Evolutionary conservation across 2,888 invertebrate species (phyloP), one percentile per base, ranked within the genome.

Genomic region (Metalampra italica): DNA sequence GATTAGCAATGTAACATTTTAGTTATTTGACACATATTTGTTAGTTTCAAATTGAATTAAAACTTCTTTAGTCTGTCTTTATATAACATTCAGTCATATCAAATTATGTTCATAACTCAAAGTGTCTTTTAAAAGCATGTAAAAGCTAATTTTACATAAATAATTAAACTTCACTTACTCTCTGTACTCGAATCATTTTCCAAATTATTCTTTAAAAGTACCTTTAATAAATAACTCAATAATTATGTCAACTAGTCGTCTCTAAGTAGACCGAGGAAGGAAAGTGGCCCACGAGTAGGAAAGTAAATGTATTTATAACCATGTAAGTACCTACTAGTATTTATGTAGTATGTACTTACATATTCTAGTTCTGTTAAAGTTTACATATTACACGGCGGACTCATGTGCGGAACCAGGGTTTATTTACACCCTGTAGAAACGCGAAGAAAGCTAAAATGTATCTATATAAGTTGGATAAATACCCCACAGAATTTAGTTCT

Each of bases 281-380:
- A 79, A 78, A 85, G 82, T 86, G 82, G 48, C 55, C 54, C 46
- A 37, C 40, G 45, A 45, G 48, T 11, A 61, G 58, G 68, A 69
- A 71, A 70, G 69, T 59, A 58, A 68, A 59, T 59, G 69, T 74
- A 82, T 80, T 75, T 82, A 82, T 82, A 78, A 68, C 62, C 62
- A 3, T 14, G 29, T 45, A 34, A 45, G 44, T 42, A 14, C n/a
- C n/a, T n/a, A n/a, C 14, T 9, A 8, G 32, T 5, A 32, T 2
- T 32, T 8, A 22, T 22, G 22, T 22, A 32, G 32, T 32, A 32
- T 7, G 8, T 32, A 39, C 34, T n/a, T 22, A 13, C 7, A 29
- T 22, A 32, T 46, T 30, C 9, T 2, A 40, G 15, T 44, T 3
- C 22, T 52, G 50, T 51, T 51, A 53, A 2, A 40, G 15, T 36